Evolutionary conservation across 2,797 vertebrate genomes (phyloP).

Genomic region (Pangasius sanitwongsei): DNA sequence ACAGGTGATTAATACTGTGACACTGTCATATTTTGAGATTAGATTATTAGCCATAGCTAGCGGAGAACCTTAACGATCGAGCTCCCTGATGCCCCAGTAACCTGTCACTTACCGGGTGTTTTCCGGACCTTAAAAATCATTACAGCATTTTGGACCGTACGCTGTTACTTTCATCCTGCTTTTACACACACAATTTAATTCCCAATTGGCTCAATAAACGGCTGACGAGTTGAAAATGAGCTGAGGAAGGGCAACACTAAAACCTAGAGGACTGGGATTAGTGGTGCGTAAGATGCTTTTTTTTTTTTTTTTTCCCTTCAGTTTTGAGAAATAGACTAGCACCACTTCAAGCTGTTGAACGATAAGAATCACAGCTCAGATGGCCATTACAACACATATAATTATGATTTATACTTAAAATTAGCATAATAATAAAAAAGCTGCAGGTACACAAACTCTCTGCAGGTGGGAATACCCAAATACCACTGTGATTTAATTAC

Average conservation of each 20-base stretch:
- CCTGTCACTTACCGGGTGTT: background rate
- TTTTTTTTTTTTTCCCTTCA: background rate
- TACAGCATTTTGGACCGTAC: background rate
- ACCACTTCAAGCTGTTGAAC: background rate
- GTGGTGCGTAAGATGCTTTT: background rate
- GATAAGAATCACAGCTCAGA: background rate
- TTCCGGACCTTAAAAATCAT: background rate
- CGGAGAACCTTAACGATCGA: background rate
- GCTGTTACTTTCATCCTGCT: background rate
- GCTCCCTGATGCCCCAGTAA: background rate
- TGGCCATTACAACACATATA: background rate
- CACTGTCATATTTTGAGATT: background rate
- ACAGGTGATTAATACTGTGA: background rate
- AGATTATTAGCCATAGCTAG: background rate
- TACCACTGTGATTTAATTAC: conserved; percentile 3
- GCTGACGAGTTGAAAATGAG: background rate
- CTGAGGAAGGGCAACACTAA: background rate
- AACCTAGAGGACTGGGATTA: background rate
- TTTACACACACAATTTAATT: background rate
- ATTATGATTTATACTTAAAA: background rate
- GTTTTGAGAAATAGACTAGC: background rate
- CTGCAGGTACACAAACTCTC: background rate
- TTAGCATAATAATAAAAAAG: background rate
- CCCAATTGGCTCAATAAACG: background rate
- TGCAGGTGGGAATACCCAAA: background rate